phyloP scores from a whole-genome alignment of 2,888 invertebrate genomes.

The Orchesella flavescens region DNA sequence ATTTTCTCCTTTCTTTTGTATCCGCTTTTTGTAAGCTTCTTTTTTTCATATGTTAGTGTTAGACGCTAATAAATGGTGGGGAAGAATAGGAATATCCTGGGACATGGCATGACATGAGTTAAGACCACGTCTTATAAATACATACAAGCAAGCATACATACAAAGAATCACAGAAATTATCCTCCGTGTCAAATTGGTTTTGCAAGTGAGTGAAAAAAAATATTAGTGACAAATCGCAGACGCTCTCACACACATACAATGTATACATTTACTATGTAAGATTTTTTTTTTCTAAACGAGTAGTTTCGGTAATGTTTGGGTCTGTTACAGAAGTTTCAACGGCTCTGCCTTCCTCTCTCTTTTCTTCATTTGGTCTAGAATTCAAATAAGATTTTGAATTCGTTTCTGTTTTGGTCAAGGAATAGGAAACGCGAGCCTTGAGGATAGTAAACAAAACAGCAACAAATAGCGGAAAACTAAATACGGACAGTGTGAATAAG shows the following conservation, averaged over 20 bases:
- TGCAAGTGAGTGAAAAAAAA: neutral
- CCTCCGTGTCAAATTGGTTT: no score
- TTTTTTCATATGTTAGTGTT: neutral
- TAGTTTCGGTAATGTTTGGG: neutral
- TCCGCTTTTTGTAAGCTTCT: no score
- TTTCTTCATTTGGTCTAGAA: neutral
- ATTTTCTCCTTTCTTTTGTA: no score
- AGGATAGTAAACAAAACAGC: no score
- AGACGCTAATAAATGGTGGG: neutral
- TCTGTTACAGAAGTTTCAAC: neutral
- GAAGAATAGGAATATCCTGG: neutral
- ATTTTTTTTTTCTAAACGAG: no score
- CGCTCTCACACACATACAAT: neutral
- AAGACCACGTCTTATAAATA: neutral
- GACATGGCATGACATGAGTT: neutral
- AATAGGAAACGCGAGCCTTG: no score
- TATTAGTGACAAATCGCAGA: neutral
- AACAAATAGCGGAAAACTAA: no score
- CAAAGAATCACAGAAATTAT: neutral
- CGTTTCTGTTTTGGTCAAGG: neutral
- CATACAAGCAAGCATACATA: neutral
- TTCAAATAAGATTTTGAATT: neutral
- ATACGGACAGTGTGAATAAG: no score
- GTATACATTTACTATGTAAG: neutral
- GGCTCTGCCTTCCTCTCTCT: neutral